Evolutionary conservation across 2,888 invertebrate genomes (phyloP), one percentile per base, ranked within the genome.

Genomic region (Callyntrura sp.): DNA sequence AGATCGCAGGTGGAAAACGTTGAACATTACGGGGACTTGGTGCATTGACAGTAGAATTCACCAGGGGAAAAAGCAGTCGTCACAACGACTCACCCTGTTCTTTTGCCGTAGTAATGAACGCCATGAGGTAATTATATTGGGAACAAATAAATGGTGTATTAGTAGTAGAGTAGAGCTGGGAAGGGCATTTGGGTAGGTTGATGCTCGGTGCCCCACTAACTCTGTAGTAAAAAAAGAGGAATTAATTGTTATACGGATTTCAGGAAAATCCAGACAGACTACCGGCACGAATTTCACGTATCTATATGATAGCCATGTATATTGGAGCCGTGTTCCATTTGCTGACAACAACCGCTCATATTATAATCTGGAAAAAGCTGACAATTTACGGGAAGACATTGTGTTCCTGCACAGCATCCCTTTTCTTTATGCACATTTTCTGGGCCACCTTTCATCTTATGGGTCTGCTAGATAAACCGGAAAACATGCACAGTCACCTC

Each of bases 361-460:
- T 76, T n/a, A 51, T 90, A 11, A 90, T 86, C 0, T 86, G 86
- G 86, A 17, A n/a, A 12, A 83, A 90, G 20, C 90, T 83, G n/a
- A 90, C 86, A 57, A 83, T 90, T 78, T 86, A 90, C 51, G 90
- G 90, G 12, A 86, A 57, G 17, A 86, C 83, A 0, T 14, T 90
- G 3, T 90, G 82, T 9, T 86, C 83, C 14, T 86, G 86, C 28
- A 90, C 90, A 0, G 14, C 28, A 0, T 73, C 83, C 6, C 17
- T 86, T 25, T 76, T 82, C n/a, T 82, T 83, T 43, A 86, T 86
- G 90, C 81, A 90, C 12, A 12, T 86, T 1, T 78, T 51, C 35
- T 14, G 86, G 43, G 90, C 86, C n/a, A 90, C 86, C 0, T 83
- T 83, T 0, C 86, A 86, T 62, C 43, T 86, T 20, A 14, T 86